These are phyloP conservation scores for Drosophila parthenogenetica DNA, from an alignment of 2,888 invertebrate genomes.

Conservation along the genomic window DNA sequence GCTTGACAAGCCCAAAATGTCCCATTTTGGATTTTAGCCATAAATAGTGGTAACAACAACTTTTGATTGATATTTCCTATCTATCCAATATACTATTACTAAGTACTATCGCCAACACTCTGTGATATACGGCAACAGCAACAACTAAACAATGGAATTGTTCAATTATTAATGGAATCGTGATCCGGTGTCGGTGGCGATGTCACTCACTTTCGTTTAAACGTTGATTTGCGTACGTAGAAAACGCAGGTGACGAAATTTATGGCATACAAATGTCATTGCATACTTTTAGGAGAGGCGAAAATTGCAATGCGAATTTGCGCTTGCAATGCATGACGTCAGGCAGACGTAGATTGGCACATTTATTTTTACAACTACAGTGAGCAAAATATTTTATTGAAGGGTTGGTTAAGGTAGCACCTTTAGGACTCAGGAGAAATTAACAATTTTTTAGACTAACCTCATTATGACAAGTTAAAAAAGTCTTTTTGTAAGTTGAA, in stretches of 20 bases:
- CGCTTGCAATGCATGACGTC: too few species aligned
- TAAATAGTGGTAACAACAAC: conserved; percentile 27
- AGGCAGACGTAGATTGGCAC: too few species aligned
- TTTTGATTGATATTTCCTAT: conserved; percentile 25
- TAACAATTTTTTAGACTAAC: too few species aligned
- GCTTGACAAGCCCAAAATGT: conserved; percentile 38
- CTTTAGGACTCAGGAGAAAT: too few species aligned
- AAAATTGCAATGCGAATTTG: neutral
- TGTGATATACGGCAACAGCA: neutral
- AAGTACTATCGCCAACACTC: neutral
- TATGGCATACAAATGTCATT: neutral
- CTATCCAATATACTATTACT: conserved; percentile 17
- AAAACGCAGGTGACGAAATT: neutral
- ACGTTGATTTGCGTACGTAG: conserved; percentile 5
- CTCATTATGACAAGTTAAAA: too few species aligned
- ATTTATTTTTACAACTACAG: too few species aligned
- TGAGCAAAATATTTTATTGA: too few species aligned
- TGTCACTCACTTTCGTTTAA: conserved; percentile 8
- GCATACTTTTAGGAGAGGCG: conserved; percentile 18
- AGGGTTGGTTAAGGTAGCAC: too few species aligned
- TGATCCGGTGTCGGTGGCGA: neutral
- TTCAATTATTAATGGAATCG: conserved; percentile 15
- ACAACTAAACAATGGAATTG: conserved; percentile 1
- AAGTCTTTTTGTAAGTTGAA: too few species aligned
- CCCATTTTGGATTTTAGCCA: conserved; percentile 30